Evolutionary conservation across 2,797 vertebrate species (phyloP).

Genomic region (Geotrypetes seraphini): DNA sequence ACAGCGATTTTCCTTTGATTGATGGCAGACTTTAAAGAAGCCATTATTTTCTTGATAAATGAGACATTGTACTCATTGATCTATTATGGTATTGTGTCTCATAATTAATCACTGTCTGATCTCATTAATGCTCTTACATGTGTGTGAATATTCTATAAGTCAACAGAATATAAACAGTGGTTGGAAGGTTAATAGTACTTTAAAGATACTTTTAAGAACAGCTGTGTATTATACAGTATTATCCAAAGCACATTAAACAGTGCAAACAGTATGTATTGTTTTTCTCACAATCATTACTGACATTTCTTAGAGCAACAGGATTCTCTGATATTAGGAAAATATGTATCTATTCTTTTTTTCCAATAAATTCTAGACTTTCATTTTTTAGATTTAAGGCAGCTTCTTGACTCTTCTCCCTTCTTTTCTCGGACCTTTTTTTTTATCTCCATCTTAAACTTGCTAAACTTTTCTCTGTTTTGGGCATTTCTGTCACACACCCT

Average conservation of each 20-base stretch:
- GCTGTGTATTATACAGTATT: conserved; percentile 14
- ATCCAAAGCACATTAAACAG: conserved; percentile 19
- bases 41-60: conserved; percentile 31
- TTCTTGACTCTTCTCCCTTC: too few species aligned
- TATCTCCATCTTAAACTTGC: too few species aligned
- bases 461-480: too few species aligned
- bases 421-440: too few species aligned
- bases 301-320: too few species aligned
- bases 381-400: too few species aligned
- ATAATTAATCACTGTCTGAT: conserved; percentile 43
- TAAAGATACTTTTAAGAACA: conserved; percentile 28
- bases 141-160: conserved; percentile 29
- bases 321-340: too few species aligned
- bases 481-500: too few species aligned
- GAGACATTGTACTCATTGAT: conserved; percentile 24
- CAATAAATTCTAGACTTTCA: too few species aligned
- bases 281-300: too few species aligned
- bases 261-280: too few species aligned
- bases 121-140: conserved; percentile 35
- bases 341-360: too few species aligned
- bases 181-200: conserved; percentile 39
- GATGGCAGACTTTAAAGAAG: conserved; percentile 24
- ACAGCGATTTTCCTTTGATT: conserved; percentile 13
- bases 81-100: conserved; percentile 24
- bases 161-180: conserved; percentile 34